phyloP scores from a whole-genome alignment of 2,113 vertebrate species.

The Neotoma lepida region DNA sequence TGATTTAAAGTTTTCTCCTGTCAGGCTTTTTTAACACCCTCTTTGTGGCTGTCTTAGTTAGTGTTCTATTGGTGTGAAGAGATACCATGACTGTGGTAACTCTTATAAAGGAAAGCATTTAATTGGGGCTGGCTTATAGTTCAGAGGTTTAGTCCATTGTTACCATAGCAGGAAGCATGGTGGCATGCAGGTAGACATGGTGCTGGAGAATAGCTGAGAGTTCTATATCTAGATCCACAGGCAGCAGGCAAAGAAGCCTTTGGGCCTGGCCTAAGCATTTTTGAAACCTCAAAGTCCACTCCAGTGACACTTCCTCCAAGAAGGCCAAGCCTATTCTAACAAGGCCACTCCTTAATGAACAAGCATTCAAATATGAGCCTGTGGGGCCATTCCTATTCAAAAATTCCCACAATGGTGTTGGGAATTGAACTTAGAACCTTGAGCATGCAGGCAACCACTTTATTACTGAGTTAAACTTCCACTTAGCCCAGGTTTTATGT shows the following conservation, averaged over 20 bases:
- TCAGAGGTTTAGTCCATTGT: neutral
- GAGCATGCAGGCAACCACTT: neutral
- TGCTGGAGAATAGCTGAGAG: neutral
- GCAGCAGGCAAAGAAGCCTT: neutral
- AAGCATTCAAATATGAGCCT: neutral
- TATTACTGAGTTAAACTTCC: neutral
- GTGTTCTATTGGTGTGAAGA: neutral
- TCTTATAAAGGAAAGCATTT: neutral
- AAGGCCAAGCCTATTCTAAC: neutral
- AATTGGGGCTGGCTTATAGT: neutral
- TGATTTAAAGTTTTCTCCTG: constrained; percentile 16
- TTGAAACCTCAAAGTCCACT: neutral
- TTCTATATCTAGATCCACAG: neutral
- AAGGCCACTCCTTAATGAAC: neutral
- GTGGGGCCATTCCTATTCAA: neutral
- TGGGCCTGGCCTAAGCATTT: neutral
- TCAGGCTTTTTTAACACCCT: neutral
- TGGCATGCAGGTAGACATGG: neutral
- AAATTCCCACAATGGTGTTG: neutral
- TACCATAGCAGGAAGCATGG: neutral
- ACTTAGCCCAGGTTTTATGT: constrained; percentile 22
- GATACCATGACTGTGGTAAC: neutral
- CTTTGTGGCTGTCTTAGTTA: neutral
- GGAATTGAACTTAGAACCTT: neutral
- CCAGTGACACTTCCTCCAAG: neutral